Evolutionary conservation across 2,888 invertebrate genomes (phyloP).

Genomic region (Mycogona germanica): DNA sequence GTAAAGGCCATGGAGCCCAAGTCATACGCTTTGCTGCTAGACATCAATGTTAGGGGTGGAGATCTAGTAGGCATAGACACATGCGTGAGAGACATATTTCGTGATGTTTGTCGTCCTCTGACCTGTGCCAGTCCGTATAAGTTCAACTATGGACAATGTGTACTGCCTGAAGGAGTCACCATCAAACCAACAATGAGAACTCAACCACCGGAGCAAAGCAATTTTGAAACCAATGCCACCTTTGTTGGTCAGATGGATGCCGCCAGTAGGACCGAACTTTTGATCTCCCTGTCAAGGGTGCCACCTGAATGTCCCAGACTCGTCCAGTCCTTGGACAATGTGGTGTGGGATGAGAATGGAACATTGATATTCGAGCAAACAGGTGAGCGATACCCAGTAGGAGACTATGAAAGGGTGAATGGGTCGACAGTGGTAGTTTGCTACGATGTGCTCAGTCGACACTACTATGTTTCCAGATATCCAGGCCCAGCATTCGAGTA

Average conservation of each 20-base stretch:
- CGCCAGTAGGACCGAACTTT: not conserved
- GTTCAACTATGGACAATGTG: not conserved
- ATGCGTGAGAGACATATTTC: not conserved
- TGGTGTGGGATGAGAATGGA: slow-evolving; percentile 9
- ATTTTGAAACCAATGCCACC: too few relatives aligned
- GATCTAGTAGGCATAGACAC: not conserved
- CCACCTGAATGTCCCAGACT: not conserved
- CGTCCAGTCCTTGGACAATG: not conserved
- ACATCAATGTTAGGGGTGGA: not conserved
- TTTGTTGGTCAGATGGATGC: too few relatives aligned
- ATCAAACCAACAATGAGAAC: too few relatives aligned
- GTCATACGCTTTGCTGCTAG: not conserved
- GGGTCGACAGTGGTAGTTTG: not conserved
- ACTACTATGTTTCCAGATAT: slow-evolving; percentile 9
- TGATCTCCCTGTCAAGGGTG: not conserved
- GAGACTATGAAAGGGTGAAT: slow-evolving; percentile 7
- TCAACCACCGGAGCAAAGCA: not conserved
- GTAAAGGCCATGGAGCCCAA: not conserved
- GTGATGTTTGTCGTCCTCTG: not conserved
- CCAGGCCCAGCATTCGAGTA: not conserved
- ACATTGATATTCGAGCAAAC: not conserved
- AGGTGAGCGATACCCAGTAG: not conserved
- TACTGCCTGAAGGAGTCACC: too few relatives aligned
- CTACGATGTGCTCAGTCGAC: not conserved
- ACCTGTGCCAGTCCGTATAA: not conserved